Conservation (phyloP, 2,113 vertebrate species). For the Ciconia stormi region DNA sequence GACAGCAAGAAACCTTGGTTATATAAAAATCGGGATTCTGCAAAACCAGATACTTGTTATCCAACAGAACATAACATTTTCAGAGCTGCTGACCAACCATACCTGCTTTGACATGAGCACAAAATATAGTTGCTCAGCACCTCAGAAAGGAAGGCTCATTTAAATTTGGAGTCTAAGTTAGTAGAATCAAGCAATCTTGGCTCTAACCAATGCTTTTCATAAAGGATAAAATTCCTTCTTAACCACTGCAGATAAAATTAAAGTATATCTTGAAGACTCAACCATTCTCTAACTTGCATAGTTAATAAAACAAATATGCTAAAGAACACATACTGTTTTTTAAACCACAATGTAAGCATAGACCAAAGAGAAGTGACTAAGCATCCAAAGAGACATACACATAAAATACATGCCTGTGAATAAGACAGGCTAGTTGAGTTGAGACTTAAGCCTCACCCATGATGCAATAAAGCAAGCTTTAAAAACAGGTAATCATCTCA, state of each 20-base stretch:
- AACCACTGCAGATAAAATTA: not conserved
- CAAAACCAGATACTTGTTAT: not conserved
- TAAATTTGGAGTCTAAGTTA: not conserved
- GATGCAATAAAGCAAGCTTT: not conserved
- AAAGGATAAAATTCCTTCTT: not conserved
- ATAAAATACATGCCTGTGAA: not conserved
- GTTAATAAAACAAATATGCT: not conserved
- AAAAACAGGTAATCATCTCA: not conserved
- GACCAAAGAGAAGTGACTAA: not conserved
- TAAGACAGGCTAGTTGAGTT: not conserved
- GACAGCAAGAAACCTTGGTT: not conserved
- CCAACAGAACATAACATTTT: not conserved
- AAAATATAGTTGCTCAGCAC: not conserved
- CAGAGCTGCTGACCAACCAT: not conserved
- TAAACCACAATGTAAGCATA: not conserved
- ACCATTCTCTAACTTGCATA: not conserved
- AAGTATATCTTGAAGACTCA: not conserved
- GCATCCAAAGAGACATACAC: not conserved
- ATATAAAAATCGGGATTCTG: not conserved
- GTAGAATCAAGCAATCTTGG: not conserved
- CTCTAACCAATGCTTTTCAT: not conserved
- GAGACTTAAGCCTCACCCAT: not conserved
- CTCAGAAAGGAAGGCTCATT: not conserved
- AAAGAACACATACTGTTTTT: not conserved
- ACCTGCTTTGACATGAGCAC: not conserved